phyloP scores from a whole-genome alignment of 2,113 vertebrate species.

The Pelecanoides urinatrix region DNA sequence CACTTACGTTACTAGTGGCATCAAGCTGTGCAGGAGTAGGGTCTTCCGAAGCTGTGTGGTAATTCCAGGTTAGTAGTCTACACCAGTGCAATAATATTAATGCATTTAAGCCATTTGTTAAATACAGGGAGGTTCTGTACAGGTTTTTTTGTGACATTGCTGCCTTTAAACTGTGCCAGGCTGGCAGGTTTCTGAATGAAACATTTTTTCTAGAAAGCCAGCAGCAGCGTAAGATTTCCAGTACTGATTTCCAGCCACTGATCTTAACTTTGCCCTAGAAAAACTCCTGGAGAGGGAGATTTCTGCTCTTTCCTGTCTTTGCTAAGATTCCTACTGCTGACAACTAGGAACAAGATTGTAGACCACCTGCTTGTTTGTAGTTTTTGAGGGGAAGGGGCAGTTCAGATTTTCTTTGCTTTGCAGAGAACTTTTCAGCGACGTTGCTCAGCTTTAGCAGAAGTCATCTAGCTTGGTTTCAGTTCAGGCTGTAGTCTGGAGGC shows the following conservation, averaged over 20 bases:
- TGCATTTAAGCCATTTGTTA: not conserved
- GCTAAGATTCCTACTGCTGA: not conserved
- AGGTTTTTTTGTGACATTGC: not conserved
- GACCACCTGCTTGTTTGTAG: not conserved
- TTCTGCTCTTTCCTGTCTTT: not conserved
- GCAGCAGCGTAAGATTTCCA: not conserved
- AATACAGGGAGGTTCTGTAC: not conserved
- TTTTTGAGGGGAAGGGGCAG: not conserved
- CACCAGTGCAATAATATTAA: not conserved
- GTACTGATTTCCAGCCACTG: not conserved
- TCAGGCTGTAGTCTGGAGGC: not conserved
- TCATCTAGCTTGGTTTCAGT: not conserved
- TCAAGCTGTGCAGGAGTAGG: not conserved
- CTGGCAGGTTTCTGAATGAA: constrained; percentile 9
- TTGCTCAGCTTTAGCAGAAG: not conserved
- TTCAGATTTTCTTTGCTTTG: not conserved
- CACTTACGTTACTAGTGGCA: fast-evolving
- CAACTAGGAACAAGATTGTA: not conserved
- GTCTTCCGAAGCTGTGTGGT: not conserved
- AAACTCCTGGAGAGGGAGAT: not conserved
- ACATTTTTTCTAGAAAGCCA: not conserved
- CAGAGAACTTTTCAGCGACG: not conserved
- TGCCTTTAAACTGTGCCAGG: not conserved
- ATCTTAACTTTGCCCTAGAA: not conserved
- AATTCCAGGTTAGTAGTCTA: not conserved